A percentile compares a stretch with the other conserved stretches of the same genome.
Conservation (phyloP, 2,797 vertebrate genomes). For the Scolopax bukidnonensis region DNA sequence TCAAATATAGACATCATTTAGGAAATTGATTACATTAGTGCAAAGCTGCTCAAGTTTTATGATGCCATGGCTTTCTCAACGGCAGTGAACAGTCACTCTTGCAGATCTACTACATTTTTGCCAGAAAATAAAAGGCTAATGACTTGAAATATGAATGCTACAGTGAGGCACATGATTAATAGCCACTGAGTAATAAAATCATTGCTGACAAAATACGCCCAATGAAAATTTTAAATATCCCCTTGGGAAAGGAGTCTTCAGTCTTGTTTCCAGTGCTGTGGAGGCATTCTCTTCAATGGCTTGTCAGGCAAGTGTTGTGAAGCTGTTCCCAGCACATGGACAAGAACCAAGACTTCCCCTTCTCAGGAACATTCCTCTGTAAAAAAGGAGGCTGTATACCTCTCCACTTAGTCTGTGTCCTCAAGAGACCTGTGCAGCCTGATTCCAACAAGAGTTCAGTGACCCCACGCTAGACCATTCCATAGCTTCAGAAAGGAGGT, state of each 20-base stretch:
- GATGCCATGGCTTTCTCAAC: slow-evolving; percentile 36
- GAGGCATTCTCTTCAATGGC: slow-evolving; percentile 17
- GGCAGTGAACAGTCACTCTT: slow-evolving; percentile 39
- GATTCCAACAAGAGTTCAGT: background rate
- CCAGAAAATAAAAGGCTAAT: slow-evolving; percentile 59
- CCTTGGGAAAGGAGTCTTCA: slow-evolving; percentile 16
- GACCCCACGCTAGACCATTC: background rate
- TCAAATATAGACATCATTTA: slow-evolving; percentile 18
- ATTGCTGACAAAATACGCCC: slow-evolving; percentile 53
- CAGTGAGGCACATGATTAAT: slow-evolving; percentile 48
- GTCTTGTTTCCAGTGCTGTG: slow-evolving; percentile 6
- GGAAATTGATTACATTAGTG: slow-evolving; percentile 41
- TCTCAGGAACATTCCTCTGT: background rate
- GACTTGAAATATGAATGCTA: slow-evolving; percentile 60
- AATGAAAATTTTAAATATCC: slow-evolving; percentile 61
- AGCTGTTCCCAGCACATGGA: background rate
- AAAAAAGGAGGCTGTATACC: background rate
- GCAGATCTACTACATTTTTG: slow-evolving; percentile 50
- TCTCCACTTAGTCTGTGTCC: background rate
- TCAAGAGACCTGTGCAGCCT: background rate
- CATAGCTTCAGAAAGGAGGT: background rate
- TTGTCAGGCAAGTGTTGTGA: slow-evolving; percentile 3
- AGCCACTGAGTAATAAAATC: slow-evolving; percentile 58
- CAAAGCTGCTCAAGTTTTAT: slow-evolving; percentile 58
- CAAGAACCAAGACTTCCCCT: slow-evolving; percentile 1